A percentile compares a stretch with the other conserved stretches of the same genome.
Evolutionary conservation across 2,113 vertebrate genomes (phyloP).

Genomic region (Strix aluco): DNA sequence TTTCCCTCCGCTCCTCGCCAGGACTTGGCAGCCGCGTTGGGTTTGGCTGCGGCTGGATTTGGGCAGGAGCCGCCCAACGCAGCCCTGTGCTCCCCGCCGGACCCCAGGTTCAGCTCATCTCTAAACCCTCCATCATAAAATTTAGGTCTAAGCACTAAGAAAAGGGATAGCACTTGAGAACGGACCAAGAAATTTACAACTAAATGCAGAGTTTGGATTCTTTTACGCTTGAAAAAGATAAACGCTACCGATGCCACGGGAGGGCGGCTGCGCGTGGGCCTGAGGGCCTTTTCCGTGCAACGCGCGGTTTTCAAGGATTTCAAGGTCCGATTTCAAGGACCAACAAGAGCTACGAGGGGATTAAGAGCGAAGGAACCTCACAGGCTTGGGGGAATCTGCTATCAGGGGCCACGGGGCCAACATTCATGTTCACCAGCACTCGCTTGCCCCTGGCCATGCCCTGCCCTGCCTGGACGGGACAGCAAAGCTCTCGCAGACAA

Average conservation of each 20-base stretch:
- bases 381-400: accelerated
- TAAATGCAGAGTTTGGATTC: accelerated
- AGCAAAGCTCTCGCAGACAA: not conserved
- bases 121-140: not conserved
- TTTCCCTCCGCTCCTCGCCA: not conserved
- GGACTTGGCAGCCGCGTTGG: accelerated
- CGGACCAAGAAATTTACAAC: not conserved
- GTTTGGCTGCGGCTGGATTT: not conserved
- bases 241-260: accelerated
- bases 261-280: not conserved
- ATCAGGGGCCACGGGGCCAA: accelerated
- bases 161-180: not conserved
- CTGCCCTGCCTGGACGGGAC: not conserved
- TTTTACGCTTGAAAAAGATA: accelerated
- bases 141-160: not conserved
- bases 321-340: not conserved
- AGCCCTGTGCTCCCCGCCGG: not conserved
- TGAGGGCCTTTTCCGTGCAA: not conserved
- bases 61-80: accelerated
- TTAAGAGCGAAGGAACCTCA: not conserved
- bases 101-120: accelerated
- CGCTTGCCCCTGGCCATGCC: not conserved
- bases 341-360: accelerated
- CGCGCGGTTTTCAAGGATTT: accelerated
- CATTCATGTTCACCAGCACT: not conserved